Evolutionary conservation across 2,113 vertebrate species (phyloP).

Genomic region (Australoheros scitulus): DNA sequence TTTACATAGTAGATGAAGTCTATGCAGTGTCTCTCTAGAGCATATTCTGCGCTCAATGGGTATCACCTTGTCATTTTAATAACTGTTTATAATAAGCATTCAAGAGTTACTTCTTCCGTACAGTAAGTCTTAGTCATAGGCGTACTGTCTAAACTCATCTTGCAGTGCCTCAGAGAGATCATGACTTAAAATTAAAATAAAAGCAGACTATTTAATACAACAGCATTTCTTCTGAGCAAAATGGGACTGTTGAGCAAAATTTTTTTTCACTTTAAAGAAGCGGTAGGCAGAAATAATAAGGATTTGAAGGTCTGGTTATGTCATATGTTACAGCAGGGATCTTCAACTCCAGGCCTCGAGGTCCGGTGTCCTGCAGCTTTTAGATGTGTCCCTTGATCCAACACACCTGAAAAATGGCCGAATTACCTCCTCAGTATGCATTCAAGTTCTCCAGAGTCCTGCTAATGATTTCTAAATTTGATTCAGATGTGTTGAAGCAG

Average conservation of each 20-base stretch:
- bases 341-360: not conserved
- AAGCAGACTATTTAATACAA: not conserved
- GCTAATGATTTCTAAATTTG: no score
- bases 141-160: not conserved
- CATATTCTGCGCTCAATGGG: not conserved
- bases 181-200: conserved; percentile 1
- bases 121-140: not conserved
- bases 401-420: no score
- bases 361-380: not conserved
- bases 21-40: not conserved
- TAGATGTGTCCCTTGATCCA: no score
- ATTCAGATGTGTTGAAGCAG: no score
- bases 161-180: not conserved
- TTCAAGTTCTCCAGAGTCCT: no score
- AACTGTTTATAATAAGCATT: not conserved
- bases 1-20: not conserved
- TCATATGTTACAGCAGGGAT: no score
- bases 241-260: not conserved
- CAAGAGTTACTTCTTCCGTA: not conserved
- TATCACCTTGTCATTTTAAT: not conserved
- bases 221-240: not conserved
- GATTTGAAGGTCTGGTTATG: not conserved
- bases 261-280: not conserved
- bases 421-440: no score
- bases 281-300: not conserved